Conservation (phyloP, 2,797 vertebrate species). For the Notolabrus celidotus region DNA sequence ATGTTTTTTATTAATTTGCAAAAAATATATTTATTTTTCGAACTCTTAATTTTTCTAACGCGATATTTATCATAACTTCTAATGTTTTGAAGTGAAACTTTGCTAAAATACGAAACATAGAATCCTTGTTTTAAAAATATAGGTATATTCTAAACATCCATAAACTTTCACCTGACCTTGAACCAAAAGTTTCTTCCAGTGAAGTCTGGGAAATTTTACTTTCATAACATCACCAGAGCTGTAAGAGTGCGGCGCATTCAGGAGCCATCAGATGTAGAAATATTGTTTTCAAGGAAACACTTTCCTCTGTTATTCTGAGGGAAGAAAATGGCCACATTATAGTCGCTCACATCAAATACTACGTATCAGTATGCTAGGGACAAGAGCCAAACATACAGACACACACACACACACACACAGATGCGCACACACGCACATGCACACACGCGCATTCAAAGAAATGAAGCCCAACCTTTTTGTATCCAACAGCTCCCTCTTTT, state of each 20-base stretch:
- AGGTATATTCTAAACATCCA: too few species aligned
- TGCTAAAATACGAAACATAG: too few species aligned
- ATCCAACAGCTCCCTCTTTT: conserved; percentile 2
- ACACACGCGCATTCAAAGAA: background rate
- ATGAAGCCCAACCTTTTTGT: background rate
- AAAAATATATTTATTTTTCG: too few species aligned
- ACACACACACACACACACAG: background rate
- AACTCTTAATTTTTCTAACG: too few species aligned
- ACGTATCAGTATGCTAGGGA: background rate
- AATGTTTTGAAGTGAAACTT: too few species aligned
- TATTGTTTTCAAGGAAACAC: conserved; percentile 8
- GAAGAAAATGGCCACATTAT: background rate
- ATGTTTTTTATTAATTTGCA: too few species aligned
- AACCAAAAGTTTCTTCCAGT: background rate
- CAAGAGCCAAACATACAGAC: background rate
- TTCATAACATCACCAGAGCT: background rate
- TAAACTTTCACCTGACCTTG: too few species aligned
- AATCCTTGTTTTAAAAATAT: too few species aligned
- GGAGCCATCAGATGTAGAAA: background rate
- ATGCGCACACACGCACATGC: background rate
- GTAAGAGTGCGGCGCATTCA: background rate
- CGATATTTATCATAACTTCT: too few species aligned
- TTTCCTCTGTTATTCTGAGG: background rate
- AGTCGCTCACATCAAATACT: background rate
- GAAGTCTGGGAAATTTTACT: background rate